phyloP scores from a whole-genome alignment of 2,797 vertebrate species.

The Danionella dracula region DNA sequence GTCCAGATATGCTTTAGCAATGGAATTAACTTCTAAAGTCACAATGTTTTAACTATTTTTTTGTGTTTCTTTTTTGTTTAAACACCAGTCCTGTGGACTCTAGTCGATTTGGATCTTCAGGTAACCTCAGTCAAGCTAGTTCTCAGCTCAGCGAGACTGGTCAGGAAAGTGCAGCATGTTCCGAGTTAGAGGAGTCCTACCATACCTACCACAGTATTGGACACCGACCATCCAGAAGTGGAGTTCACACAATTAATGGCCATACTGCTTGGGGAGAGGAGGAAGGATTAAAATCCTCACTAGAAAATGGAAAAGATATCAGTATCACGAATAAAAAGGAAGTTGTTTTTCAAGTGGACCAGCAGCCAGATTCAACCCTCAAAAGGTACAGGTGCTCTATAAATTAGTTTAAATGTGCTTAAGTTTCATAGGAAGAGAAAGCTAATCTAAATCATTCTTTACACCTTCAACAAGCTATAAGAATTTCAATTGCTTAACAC shows the following conservation, averaged over 20 bases:
- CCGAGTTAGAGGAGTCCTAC: constrained; percentile 79
- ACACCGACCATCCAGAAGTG: constrained; percentile 60
- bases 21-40: neutral
- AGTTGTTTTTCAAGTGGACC: constrained; percentile 42
- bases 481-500: too few species aligned
- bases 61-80: constrained; percentile 22
- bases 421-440: too few species aligned
- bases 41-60: neutral
- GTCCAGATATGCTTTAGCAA: neutral
- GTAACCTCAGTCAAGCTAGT: constrained; percentile 91
- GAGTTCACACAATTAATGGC: constrained; percentile 37
- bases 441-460: too few species aligned
- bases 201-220: constrained; percentile 73
- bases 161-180: constrained; percentile 72
- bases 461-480: too few species aligned
- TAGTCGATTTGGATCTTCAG: constrained; percentile 90
- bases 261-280: constrained; percentile 48
- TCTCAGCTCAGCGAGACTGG: constrained; percentile 90
- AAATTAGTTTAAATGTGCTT: too few species aligned
- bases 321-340: constrained; percentile 48
- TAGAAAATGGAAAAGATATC: constrained; percentile 36
- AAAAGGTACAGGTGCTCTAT: constrained; percentile 58
- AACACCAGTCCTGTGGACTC: constrained; percentile 84
- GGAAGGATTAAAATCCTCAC: constrained; percentile 37
- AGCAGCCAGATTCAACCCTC: constrained; percentile 49